Evolutionary conservation across 2,797 vertebrate species (phyloP), one percentile per base, ranked within the genome.

Genomic region (Sus cebifrons): DNA sequence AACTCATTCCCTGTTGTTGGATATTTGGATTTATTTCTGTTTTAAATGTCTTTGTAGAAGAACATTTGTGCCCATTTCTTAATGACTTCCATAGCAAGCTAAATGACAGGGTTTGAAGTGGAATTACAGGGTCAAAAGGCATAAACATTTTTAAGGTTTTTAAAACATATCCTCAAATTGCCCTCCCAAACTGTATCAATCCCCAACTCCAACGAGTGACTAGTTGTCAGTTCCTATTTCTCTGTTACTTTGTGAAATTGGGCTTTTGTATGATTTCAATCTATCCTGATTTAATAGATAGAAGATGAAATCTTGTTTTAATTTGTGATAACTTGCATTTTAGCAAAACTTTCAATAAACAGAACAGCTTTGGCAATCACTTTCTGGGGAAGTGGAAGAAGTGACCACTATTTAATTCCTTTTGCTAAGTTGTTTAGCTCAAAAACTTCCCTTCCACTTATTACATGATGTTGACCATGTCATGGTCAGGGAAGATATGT

Each of bases 291-390:
- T 73, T 94, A 85, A 82, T 40, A 70, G 67, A 21, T 83, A 84
- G 25, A 92, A 90, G 79, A 68, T 71, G 29, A 96, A 82, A 64
- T 77, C 36, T 82, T 89, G 21, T 65, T 87, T 96, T 91, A 29
- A 78, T 83, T 83, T 94, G 27, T 88, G 62, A 89, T 91, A 83
- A 83, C 54, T 67, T 68, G 17, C 56, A 70, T 44, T 68, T n/a
- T 60, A 92, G n/a, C 58, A 79, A 73, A 25, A 74, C 32, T 82
- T 68, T 91, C 83, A 73, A 85, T 25, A 75, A 87, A 75, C 56
- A 77, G 62, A 73, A 32, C 27, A 54, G 12, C 65, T 60, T 60
- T 36, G 65, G 83, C 40, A 52, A 68, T 67, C 65, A 82, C 62
- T 65, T 90, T 92, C 67, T 82, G 21, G 32, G 32, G 67, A 85